Evolutionary conservation across 2,113 vertebrate genomes (phyloP).

Genomic region (Lepus europaeus): DNA sequence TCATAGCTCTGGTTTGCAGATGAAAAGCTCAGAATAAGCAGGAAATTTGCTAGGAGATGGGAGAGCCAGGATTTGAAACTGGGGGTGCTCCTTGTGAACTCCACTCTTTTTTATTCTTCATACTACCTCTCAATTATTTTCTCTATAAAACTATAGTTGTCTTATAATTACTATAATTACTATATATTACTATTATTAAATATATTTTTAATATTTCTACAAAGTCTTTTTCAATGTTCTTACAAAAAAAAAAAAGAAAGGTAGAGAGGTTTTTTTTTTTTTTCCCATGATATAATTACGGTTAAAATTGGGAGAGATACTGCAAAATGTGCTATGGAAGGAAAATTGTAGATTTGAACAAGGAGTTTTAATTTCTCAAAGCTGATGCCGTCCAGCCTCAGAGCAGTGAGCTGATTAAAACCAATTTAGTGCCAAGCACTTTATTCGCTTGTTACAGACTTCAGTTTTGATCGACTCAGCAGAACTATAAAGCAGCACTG

Average conservation of each 20-base stretch:
- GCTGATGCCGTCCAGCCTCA: background rate
- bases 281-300: background rate
- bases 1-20: background rate
- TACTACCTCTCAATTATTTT: background rate
- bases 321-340: background rate
- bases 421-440: slow-evolving; percentile 22
- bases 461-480: slow-evolving; percentile 70
- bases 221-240: slow-evolving; percentile 16
- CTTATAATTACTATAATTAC: slow-evolving; percentile 3
- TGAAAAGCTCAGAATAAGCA: background rate
- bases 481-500: slow-evolving; percentile 66
- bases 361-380: slow-evolving; percentile 56
- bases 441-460: slow-evolving; percentile 61
- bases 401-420: slow-evolving; percentile 52
- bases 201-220: slow-evolving; percentile 13
- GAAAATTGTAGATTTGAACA: background rate
- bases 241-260: background rate
- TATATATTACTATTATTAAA: background rate
- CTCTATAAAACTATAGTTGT: background rate
- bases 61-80: background rate
- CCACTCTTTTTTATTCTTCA: background rate
- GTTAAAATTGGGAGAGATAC: slow-evolving; percentile 16
- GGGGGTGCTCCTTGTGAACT: background rate
- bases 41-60: background rate
- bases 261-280: background rate